Evolutionary conservation across 2,797 vertebrate species (phyloP).

Genomic region (Florisuga fusca): DNA sequence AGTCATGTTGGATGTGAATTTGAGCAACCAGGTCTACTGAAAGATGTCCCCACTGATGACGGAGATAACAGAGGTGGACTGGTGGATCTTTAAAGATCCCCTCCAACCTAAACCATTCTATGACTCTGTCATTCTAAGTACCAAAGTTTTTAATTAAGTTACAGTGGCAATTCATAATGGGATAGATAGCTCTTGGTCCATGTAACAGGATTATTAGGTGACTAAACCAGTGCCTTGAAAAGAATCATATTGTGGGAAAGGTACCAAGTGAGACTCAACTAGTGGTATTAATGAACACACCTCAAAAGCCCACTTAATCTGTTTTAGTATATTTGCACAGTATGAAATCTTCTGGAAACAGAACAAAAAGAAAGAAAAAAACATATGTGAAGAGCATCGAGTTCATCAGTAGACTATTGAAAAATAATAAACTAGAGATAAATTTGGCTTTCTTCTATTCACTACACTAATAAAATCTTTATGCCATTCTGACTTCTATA

Average conservation of each 20-base stretch:
- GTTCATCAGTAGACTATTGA: neutral
- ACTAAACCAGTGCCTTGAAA: neutral
- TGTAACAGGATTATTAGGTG: neutral
- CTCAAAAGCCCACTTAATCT: neutral
- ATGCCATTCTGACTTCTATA: neutral
- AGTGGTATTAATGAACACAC: neutral
- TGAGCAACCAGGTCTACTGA: neutral
- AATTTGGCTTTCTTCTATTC: neutral
- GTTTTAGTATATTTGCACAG: neutral
- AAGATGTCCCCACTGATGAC: neutral
- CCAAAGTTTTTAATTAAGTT: neutral
- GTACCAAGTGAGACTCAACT: neutral
- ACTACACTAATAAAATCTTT: neutral
- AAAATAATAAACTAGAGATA: neutral
- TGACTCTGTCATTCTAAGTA: neutral
- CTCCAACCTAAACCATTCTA: neutral
- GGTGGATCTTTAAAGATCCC: neutral
- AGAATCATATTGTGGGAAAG: neutral
- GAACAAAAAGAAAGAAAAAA: neutral
- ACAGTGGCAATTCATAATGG: accelerated
- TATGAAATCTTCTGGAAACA: neutral
- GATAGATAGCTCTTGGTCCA: neutral
- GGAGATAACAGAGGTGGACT: neutral
- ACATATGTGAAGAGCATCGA: neutral
- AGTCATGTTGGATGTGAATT: neutral